phyloP scores from a whole-genome alignment of 2,888 invertebrate genomes.

The Dysmachus trigonus region DNA sequence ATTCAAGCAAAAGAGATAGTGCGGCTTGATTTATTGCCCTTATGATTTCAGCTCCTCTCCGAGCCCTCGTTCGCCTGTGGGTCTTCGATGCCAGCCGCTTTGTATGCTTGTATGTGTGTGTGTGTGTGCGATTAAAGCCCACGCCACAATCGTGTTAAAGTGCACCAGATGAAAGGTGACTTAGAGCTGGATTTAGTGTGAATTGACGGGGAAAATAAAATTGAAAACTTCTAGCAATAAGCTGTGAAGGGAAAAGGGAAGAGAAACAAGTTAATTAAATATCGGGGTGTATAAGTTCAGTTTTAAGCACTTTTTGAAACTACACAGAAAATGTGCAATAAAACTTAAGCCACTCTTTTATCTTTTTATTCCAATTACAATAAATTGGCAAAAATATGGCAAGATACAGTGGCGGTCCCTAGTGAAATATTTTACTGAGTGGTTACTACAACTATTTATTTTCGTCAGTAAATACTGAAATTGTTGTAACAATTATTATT shows the following conservation, averaged over 20 bases:
- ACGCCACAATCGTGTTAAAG: neutral
- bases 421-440: no score
- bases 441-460: no score
- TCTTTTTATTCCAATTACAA: no score
- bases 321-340: no score
- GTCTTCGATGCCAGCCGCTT: neutral
- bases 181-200: neutral
- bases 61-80: conserved; percentile 18
- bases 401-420: no score
- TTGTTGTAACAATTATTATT: no score
- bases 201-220: neutral
- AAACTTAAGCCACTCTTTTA: no score
- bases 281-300: no score
- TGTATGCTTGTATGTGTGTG: no score
- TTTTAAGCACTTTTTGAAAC: no score
- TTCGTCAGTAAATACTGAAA: no score
- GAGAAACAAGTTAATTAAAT: neutral
- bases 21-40: conserved; percentile 55
- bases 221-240: neutral
- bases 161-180: neutral
- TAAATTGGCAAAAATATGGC: no score
- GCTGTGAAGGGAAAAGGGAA: neutral
- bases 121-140: neutral
- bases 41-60: conserved; percentile 46
- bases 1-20: conserved; percentile 64